Percentiles rank a stretch among this genome's conserved stretches.
These are phyloP conservation scores for Drosophila prostipennis DNA, from an alignment of 2,888 invertebrate species.

Conservation along the genomic window DNA sequence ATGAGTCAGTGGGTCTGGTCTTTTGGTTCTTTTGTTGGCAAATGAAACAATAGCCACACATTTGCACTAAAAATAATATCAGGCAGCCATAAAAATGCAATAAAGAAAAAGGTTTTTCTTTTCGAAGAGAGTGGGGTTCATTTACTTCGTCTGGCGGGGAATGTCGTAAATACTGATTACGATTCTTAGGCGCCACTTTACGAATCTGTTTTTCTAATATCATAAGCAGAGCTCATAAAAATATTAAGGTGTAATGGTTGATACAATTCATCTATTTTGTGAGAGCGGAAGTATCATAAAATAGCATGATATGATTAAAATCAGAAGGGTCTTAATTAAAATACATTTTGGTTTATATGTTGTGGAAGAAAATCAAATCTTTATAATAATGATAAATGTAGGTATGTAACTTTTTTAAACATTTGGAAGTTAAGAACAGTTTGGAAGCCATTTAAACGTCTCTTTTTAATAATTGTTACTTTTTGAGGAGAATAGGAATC, in stretches of 20 bases:
- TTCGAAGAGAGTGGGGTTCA: constrained; percentile 3
- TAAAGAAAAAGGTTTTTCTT: constrained; percentile 57
- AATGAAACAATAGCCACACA: constrained; percentile 62
- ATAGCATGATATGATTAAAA: too few relatives aligned
- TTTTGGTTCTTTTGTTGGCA: constrained; percentile 48
- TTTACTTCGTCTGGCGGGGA: constrained; percentile 4
- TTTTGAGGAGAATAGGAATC: neutral
- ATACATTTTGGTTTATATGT: too few relatives aligned
- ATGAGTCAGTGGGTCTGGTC: constrained; percentile 20
- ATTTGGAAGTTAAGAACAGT: too few relatives aligned
- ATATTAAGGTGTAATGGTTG: neutral
- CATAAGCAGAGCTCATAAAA: constrained; percentile 6
- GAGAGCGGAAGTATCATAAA: neutral
- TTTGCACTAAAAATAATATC: constrained; percentile 59
- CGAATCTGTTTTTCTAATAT: constrained; percentile 7
- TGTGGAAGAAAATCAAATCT: too few relatives aligned
- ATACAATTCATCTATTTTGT: neutral
- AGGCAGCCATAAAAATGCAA: constrained; percentile 69
- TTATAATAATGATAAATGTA: too few relatives aligned
- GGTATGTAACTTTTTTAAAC: neutral
- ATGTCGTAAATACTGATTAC: constrained; percentile 27
- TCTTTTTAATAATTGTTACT: neutral
- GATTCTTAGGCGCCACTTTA: constrained; percentile 22
- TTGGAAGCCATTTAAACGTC: neutral
- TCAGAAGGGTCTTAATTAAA: too few relatives aligned